These are phyloP conservation scores for Melanotaenia boesemani DNA, from an alignment of 2,797 vertebrate genomes.

Conservation along the genomic window DNA sequence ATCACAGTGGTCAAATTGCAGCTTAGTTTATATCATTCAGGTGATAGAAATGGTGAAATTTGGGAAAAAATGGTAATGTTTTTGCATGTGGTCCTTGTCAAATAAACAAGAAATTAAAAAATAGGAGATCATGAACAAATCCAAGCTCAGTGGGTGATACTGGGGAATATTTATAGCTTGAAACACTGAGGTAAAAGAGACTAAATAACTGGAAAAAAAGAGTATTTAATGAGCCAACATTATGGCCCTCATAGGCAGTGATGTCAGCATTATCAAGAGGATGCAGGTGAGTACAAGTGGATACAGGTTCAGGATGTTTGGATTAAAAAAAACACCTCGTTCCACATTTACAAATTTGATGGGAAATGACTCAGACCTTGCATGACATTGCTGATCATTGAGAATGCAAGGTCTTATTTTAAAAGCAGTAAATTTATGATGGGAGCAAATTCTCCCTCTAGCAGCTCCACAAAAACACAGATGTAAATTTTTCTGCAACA, in stretches of 20 bases:
- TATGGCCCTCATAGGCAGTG: constrained; percentile 50
- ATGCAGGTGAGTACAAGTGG: constrained; percentile 74
- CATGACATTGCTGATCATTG: constrained; percentile 44
- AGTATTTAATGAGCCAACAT: constrained; percentile 64
- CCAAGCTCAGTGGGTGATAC: constrained; percentile 35
- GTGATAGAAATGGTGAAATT: constrained; percentile 37
- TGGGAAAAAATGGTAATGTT: too few species aligned
- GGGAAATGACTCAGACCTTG: constrained; percentile 56
- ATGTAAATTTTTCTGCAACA: background rate
- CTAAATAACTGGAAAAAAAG: constrained; percentile 63
- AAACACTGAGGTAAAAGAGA: constrained; percentile 58
- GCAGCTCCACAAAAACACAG: constrained; percentile 33
- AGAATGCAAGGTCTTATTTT: constrained; percentile 23
- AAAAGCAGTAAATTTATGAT: constrained; percentile 28
- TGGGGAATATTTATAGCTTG: constrained; percentile 38
- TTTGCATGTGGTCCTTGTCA: too few species aligned
- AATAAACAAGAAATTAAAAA: constrained; percentile 10
- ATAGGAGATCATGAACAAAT: constrained; percentile 41
- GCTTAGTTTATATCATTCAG: constrained; percentile 43
- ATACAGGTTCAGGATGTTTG: constrained; percentile 38
- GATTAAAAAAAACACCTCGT: constrained; percentile 38
- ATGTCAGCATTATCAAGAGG: constrained; percentile 65
- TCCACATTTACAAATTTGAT: constrained; percentile 42
- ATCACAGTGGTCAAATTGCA: constrained; percentile 54
- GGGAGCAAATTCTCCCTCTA: constrained; percentile 25